These are phyloP conservation scores for Polydrusus tereticollis DNA, from an alignment of 2,888 invertebrate genomes.

Conservation along the genomic window DNA sequence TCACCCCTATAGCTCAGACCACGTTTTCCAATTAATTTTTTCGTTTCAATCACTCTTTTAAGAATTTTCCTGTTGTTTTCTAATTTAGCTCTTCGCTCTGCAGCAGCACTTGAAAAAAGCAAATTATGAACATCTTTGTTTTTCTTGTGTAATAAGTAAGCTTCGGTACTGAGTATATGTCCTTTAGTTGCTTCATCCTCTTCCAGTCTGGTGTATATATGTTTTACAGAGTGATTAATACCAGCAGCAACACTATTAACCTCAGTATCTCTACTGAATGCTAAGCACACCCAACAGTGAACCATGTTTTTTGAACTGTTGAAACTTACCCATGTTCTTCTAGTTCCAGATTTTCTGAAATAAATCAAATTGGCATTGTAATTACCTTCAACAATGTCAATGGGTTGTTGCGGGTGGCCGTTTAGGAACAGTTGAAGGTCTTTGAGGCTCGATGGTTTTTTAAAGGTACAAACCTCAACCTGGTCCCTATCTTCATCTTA, in stretches of 20 bases:
- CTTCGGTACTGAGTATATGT: slow-evolving; percentile 4
- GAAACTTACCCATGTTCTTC: neutral
- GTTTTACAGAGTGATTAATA: neutral
- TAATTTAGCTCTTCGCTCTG: neutral
- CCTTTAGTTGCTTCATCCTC: neutral
- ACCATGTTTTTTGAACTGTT: neutral
- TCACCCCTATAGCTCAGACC: neutral
- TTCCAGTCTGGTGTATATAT: slow-evolving; percentile 8
- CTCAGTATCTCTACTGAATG: neutral
- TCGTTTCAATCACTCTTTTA: neutral
- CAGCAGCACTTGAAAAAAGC: slow-evolving; percentile 7
- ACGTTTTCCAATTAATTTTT: neutral
- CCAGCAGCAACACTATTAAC: neutral
- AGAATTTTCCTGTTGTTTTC: neutral
- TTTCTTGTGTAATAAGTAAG: neutral
- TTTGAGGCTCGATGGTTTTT: neutral
- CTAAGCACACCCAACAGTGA: neutral
- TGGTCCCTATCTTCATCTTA: too few species aligned
- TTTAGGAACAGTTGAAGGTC: neutral
- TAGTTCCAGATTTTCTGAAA: neutral
- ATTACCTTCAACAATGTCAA: neutral
- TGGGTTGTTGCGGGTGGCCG: neutral
- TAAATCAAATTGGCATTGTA: neutral
- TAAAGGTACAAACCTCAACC: too few species aligned
- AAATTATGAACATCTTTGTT: neutral